Evolutionary conservation across 2,797 vertebrate genomes (phyloP), one percentile per base, ranked within the genome.

Genomic region (Catharus ustulatus): DNA sequence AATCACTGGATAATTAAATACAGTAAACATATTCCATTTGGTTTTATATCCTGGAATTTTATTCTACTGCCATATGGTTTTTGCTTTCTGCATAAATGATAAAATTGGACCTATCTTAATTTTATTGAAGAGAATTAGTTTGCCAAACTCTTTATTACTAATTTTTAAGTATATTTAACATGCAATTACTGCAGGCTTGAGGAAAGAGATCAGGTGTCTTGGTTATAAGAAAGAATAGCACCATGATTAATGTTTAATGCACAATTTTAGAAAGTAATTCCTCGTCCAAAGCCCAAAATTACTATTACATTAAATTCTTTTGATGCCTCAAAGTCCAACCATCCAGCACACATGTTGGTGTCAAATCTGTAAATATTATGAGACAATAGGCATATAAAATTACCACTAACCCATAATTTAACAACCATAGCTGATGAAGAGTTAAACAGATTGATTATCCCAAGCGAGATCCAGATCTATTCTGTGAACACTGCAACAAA

Each of bases 401-500:
- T 17, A n/a, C 29, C 36, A 32, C 52, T 63, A 88, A 54, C 52
- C 71, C 20, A 14, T 29, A 51, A 36, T 63, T 81, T 73, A 69
- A 59, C 79, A 93, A 18, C n/a, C 74, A 81, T 6, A 49, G 38
- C n/a, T 82, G 71, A 62, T 18, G 57, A 93, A 93, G 30, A 45
- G 17, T 68, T 69, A 74, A 89, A 34, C 23, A 57, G 51, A 72
- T 12, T 49, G 76, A 84, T 69, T n/a, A 48, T 83, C 26, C 45
- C 38, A 34, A 40, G n/a, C 38, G 59, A 89, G 51, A 86, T 85
- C 30, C 5, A 1, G 51, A 57, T 76, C 89, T 51, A 26, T 79
- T 94, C 40, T 96, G 69, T 0, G 3, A 86, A 64, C 69, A 40
- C 42, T 61, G 67, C 61, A 86, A 71, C 72, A 90, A 94, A 88